Evolutionary conservation across 1,140 invertebrate genomes (phyloP), one percentile per base, ranked within the genome.

Genomic region (Aphidius ervi): DNA sequence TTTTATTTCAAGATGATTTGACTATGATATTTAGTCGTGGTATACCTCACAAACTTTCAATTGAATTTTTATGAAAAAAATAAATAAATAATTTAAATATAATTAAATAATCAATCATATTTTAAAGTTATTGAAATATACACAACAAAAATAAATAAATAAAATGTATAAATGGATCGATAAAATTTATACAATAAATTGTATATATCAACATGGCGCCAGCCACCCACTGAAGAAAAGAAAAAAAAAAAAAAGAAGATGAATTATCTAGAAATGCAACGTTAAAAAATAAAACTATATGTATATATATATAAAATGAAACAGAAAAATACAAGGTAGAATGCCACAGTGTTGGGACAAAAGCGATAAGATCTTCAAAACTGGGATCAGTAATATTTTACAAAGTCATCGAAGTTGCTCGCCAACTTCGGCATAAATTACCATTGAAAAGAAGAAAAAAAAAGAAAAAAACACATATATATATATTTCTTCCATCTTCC

Each of bases 371-470:
- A 73, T 72, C 71, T 70, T 59, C 67, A 63, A 73, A 71, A 69
- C 66, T 62, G 64, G 70, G 65, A 75, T 74, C 73, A 66, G 72
- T 73, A 70, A 76, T 76, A 76, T 76, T 74, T 76, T 71, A 76
- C 70, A 69, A 72, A 76, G 72, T 76, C 72, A 76, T 75, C 73
- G 73, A 76, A 74, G 73, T 73, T 74, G 65, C 52, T 70, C 70
- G 71, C 74, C 73, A 72, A 75, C 71, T 74, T 75, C 56, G 69
- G 72, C 68, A 75, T 75, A 73, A 75, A 75, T 75, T 74, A 74
- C 66, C 9, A n/a, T 48, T 48, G 31, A 39, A 40, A 46, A 16
- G 31, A 54, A 47, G 53, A 20, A 37, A 9, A n/a, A 31, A 20
- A 64, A 8, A 16, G 40, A 46, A 5, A 37, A 43, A 7, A 37